Evolutionary conservation across 2,797 vertebrate genomes (phyloP), one percentile per base, ranked within the genome.

Genomic region (Catharus ustulatus): DNA sequence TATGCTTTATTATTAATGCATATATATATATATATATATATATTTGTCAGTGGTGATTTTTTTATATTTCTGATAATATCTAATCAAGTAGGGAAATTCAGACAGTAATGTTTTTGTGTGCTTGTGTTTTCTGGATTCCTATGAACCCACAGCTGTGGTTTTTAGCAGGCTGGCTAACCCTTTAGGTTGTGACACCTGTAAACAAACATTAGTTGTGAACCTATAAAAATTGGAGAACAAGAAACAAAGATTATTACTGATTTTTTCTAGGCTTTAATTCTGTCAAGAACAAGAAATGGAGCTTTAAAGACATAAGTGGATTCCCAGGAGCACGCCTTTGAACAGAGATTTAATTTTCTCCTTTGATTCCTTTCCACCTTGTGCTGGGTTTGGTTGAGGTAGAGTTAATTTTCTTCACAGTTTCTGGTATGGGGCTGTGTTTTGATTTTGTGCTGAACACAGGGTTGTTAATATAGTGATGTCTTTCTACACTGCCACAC

Each of bases 101-200:
- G 36, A 68, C 5, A 15, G 48, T 43, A 38, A 82, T 48, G 2
- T 5, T 26, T 57, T 8, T 85, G 5, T 55, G 27, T 36, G 9
- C 26, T 61, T 64, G 13, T 46, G 6, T 64, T 42, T 52, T 45
- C 43, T 48, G 40, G 17, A 51, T 78, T 75, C 30, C 5, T 38
- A 21, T 40, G 34, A 90, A n/a, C 7, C 15, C 29, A 26, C 12
- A 64, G 10, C 6, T 2, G 0, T 1, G 1, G 55, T 57, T 9
- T 52, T 18, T 68, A 52, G 14, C 10, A 85, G 32, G 5, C 9
- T 64, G 14, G 8, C 2, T 79, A 79, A 38, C 15, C 5, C 8
- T 68, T 88, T 61, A 42, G 5, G 9, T 38, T 76, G 38, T 48
- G 46, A 82, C 10, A 67, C 2, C 4, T 5, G 2, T 29, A 82